phyloP scores from a whole-genome alignment of 2,797 vertebrate genomes.

The Gymnothorax javanicus region DNA sequence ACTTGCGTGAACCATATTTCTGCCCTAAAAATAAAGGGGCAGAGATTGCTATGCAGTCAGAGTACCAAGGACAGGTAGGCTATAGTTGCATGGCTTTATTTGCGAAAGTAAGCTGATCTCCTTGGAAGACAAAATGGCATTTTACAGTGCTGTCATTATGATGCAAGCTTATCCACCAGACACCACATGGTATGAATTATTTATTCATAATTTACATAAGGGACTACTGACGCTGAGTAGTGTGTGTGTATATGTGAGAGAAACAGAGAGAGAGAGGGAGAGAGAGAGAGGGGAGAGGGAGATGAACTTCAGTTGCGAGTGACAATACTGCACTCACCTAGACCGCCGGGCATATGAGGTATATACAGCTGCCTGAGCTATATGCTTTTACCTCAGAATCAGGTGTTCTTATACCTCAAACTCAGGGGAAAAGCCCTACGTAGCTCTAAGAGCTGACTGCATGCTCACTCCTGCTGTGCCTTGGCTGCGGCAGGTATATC shows the following conservation, averaged over 20 bases:
- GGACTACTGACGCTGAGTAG: slow-evolving; percentile 6
- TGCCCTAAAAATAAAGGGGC: neutral
- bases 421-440: neutral
- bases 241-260: neutral
- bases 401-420: neutral
- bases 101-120: neutral
- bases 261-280: neutral
- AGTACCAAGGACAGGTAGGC: neutral
- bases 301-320: neutral
- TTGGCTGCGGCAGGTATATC: neutral
- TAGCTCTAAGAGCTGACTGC: neutral
- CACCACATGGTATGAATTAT: slow-evolving; percentile 44
- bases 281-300: neutral
- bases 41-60: neutral
- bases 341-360: neutral
- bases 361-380: neutral
- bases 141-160: neutral
- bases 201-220: slow-evolving; percentile 53
- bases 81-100: neutral
- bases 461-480: neutral
- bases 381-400: neutral
- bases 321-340: neutral
- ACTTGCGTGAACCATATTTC: too few relatives aligned
- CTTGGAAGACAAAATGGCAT: slow-evolving; percentile 11
- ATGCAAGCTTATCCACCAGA: slow-evolving; percentile 17